These are phyloP conservation scores for Nicator chloris DNA, from an alignment of 2,113 vertebrate species.

Conservation along the genomic window DNA sequence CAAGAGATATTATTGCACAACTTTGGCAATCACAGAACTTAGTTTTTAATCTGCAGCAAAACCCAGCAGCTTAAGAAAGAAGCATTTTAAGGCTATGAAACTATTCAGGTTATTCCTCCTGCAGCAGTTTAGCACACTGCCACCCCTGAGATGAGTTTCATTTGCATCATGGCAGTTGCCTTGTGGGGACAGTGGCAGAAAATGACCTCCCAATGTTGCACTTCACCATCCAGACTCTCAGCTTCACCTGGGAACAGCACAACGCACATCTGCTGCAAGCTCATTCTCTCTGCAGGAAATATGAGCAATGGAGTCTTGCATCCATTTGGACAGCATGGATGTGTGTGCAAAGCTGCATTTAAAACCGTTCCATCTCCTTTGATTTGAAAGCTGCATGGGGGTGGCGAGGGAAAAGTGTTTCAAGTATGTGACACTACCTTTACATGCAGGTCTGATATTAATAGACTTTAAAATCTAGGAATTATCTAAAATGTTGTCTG, in stretches of 20 bases:
- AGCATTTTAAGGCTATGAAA: background rate
- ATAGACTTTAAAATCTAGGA: background rate
- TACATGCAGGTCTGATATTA: background rate
- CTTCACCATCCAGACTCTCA: background rate
- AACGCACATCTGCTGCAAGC: background rate
- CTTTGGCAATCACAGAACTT: background rate
- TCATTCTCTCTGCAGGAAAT: background rate
- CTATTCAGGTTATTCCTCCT: background rate
- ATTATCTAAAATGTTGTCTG: background rate
- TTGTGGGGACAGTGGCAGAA: background rate
- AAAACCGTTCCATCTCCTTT: background rate
- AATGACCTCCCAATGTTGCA: background rate
- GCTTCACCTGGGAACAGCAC: background rate
- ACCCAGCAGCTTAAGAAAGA: background rate
- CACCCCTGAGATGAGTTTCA: background rate
- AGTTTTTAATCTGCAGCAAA: background rate
- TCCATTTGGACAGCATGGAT: background rate
- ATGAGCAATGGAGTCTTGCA: rapidly evolving
- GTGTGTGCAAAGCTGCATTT: background rate
- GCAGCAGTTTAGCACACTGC: background rate
- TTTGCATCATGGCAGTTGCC: background rate
- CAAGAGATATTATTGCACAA: background rate
- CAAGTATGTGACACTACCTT: background rate
- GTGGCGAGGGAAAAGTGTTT: rapidly evolving
- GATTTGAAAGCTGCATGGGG: background rate